Evolutionary conservation across 2,888 invertebrate species (phyloP).

Genomic region (Cataglyphis cursor): DNA sequence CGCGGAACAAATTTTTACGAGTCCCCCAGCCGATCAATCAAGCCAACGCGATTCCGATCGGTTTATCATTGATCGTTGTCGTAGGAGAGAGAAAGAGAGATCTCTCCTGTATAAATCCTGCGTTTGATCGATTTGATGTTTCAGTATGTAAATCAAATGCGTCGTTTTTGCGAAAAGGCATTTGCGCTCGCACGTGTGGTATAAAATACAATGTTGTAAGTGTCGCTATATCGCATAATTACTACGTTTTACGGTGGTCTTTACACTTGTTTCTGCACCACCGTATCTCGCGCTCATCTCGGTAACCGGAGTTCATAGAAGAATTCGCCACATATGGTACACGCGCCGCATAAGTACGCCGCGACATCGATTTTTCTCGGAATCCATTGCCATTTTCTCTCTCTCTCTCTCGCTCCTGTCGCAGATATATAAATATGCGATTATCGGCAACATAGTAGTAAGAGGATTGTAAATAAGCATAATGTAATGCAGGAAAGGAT

Average conservation of each 20-base stretch:
- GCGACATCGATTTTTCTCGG: conserved; percentile 58
- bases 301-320: conserved; percentile 76
- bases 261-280: conserved; percentile 78
- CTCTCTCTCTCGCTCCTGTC: conserved; percentile 34
- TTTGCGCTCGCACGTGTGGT: conserved; percentile 29
- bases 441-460: conserved; percentile 75
- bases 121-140: background rate
- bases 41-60: conserved; percentile 32
- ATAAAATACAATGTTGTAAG: conserved; percentile 59
- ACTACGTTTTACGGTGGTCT: conserved; percentile 75
- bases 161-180: conserved; percentile 1
- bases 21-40: conserved; percentile 42
- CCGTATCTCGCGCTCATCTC: conserved; percentile 73
- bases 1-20: conserved; percentile 43
- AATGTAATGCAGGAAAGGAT: conserved; percentile 68
- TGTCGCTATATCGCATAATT: conserved; percentile 74
- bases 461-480: conserved; percentile 74
- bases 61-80: conserved; percentile 18
- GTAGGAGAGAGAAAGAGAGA: background rate
- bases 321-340: conserved; percentile 69
- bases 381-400: conserved; percentile 9
- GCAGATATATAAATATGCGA: conserved; percentile 70
- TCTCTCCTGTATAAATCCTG: background rate
- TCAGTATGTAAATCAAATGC: background rate
- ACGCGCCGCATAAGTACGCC: conserved; percentile 65